Percentiles rank a stretch among this genome's conserved stretches.
These are phyloP conservation scores for Melanotaenia nigrans DNA, from an alignment of 2,797 vertebrate genomes.

Conservation along the genomic window DNA sequence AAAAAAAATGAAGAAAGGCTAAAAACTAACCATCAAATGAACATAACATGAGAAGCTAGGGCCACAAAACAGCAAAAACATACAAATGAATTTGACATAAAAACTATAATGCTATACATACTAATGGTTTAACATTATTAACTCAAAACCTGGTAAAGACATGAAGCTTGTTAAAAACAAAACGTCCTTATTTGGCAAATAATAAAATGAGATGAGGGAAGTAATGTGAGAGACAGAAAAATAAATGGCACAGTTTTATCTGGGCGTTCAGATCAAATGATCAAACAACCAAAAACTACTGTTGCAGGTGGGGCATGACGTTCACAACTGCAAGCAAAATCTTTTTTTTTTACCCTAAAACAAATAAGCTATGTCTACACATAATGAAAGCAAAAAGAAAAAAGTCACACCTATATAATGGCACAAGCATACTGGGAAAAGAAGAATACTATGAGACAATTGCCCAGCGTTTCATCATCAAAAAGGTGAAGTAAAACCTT, in stretches of 20 bases:
- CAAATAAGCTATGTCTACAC: conserved; percentile 73
- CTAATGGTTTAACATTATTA: conserved; percentile 55
- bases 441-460: conserved; percentile 64
- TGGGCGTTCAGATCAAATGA: conserved; percentile 53
- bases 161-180: conserved; percentile 58
- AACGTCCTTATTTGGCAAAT: conserved; percentile 72
- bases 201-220: conserved; percentile 39
- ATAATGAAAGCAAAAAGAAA: conserved; percentile 73
- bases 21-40: conserved; percentile 38
- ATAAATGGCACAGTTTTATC: conserved; percentile 73
- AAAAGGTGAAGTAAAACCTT: conserved; percentile 79
- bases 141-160: conserved; percentile 53
- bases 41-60: conserved; percentile 38
- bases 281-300: conserved; percentile 47
- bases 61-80: conserved; percentile 52
- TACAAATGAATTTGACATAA: conserved; percentile 36
- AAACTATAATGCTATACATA: conserved; percentile 40
- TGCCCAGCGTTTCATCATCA: conserved; percentile 69
- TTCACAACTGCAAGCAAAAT: conserved; percentile 74
- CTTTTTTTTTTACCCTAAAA: conserved; percentile 58
- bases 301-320: conserved; percentile 38
- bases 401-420: conserved; percentile 78
- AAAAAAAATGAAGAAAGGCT: conserved; percentile 9
- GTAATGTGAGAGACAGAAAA: conserved; percentile 21
- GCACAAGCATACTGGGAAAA: conserved; percentile 68